Evolutionary conservation across 2,113 vertebrate genomes (phyloP), one percentile per base, ranked within the genome.

Genomic region (Ammodytes marinus): DNA sequence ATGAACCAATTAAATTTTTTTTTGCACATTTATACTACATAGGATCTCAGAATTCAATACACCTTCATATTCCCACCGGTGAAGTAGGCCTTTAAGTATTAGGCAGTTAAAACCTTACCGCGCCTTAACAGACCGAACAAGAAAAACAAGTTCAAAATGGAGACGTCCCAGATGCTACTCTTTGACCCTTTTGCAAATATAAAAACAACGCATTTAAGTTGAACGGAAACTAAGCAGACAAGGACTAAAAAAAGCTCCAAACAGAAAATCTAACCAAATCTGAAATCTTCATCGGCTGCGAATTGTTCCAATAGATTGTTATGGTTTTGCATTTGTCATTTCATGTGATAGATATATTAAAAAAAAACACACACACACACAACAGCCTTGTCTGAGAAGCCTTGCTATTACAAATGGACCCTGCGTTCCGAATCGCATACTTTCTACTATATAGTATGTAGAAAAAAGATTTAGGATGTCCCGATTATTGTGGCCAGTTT

Each of bases 401-500:
- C 4, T 12, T n/a, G 55, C 43, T 74, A 17, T 63, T 83, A 79
- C 42, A 55, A 11, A 50, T 17, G 10, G 77, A 60, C n/a, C n/a
- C n/a, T n/a, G n/a, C n/a, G n/a, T n/a, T n/a, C n/a, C n/a, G n/a
- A n/a, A n/a, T n/a, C n/a, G n/a, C n/a, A n/a, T n/a, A n/a, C n/a
- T n/a, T n/a, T n/a, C n/a, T n/a, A n/a, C n/a, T n/a, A n/a, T n/a
- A n/a, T 27, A 27, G 27, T 27, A 27, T 27, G 27, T 27, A 27
- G 27, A 27, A 27, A 27, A 27, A 27, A 27, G 27, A 27, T 27
- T 27, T 27, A 27, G 27, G 27, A 27, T 27, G 27, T 27, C 27
- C 27, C 27, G 27, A 27, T 27, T 27, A 27, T 27, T 27, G 27
- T 27, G 27, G 27, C 27, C 27, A 27, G 27, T 1, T 27, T 27